Percentiles rank a stretch among this genome's conserved stretches.
Evolutionary conservation across 2,797 vertebrate species (phyloP).

Genomic region (Thaleichthys pacificus): DNA sequence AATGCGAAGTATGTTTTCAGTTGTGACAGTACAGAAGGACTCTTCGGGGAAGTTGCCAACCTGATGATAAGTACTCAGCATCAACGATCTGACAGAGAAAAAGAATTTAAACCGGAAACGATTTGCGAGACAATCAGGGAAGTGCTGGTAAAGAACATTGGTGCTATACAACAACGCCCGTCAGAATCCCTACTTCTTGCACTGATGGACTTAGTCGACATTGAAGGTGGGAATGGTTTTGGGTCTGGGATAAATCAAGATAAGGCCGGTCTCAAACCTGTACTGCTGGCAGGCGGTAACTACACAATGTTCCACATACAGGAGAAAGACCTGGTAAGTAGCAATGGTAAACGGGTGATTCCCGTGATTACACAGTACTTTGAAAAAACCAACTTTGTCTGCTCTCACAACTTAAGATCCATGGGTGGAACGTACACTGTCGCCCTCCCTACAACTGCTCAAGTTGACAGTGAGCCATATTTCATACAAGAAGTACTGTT

Average conservation of each 20-base stretch:
- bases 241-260: neutral
- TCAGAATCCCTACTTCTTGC: neutral
- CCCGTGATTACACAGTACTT: neutral
- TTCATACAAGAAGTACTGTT: neutral
- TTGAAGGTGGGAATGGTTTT: constrained; percentile 2
- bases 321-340: neutral
- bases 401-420: neutral
- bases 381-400: neutral
- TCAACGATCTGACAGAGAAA: constrained; percentile 7
- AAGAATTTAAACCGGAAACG: neutral
- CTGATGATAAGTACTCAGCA: constrained; percentile 4
- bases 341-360: neutral
- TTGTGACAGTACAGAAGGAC: constrained; percentile 7
- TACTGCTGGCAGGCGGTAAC: neutral
- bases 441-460: neutral
- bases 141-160: neutral
- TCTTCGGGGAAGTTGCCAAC: neutral
- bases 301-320: neutral
- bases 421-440: neutral
- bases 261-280: neutral
- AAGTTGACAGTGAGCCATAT: neutral
- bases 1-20: constrained; percentile 2
- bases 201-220: constrained; percentile 8
- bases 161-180: neutral
- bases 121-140: constrained; percentile 6